Conservation (phyloP, 2,113 vertebrate genomes). For the Pelusios castaneus region DNA sequence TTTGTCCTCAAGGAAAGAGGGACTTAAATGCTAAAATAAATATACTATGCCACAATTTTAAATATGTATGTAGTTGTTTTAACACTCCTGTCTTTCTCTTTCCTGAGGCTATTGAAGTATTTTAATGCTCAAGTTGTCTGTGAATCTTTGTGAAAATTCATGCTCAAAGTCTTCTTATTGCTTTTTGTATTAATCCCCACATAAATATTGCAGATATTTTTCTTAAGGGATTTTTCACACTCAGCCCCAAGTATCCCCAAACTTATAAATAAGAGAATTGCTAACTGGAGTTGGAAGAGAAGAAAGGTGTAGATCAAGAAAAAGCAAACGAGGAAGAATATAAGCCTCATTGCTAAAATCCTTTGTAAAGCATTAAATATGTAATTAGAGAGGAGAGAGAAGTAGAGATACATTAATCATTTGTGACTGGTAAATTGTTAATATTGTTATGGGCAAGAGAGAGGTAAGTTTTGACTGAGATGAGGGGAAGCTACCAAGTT, state of each 20-base stretch:
- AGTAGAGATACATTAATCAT: background rate
- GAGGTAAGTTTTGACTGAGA: background rate
- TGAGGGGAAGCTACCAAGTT: background rate
- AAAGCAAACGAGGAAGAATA: background rate
- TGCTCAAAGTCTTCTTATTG: background rate
- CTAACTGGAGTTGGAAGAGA: background rate
- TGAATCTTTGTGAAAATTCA: background rate
- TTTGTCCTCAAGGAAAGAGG: slow-evolving; percentile 48
- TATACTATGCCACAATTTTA: slow-evolving; percentile 17
- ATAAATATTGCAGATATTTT: background rate
- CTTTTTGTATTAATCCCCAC: background rate
- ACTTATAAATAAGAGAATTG: background rate
- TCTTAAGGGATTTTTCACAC: background rate
- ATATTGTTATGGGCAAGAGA: background rate
- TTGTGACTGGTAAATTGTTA: background rate
- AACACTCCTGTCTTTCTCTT: background rate
- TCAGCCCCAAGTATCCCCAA: background rate
- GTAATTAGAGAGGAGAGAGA: background rate
- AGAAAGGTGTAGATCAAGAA: background rate
- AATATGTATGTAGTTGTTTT: background rate
- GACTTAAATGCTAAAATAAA: slow-evolving; percentile 55
- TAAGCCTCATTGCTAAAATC: background rate
- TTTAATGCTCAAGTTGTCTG: background rate
- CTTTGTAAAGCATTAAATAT: background rate
- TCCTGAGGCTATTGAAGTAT: background rate